Evolutionary conservation across 2,888 invertebrate species (phyloP), one percentile per base, ranked within the genome.

Genomic region (Invenusta paracnida): DNA sequence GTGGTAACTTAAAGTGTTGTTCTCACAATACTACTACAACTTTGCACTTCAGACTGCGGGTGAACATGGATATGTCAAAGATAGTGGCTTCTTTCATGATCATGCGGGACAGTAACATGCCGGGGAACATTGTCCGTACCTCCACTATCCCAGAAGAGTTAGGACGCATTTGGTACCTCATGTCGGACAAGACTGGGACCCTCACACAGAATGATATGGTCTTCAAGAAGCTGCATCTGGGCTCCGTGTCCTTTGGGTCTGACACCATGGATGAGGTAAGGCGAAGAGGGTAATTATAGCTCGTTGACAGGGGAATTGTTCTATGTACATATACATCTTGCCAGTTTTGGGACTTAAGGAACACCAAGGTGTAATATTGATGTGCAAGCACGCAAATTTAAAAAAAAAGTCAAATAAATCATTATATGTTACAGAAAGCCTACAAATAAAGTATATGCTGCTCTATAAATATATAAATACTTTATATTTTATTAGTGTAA

Each of bases 161-260:
- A 85, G 99, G 99, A 0, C 93, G 99, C 86, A 96, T 99, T 88
- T 96, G 96, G 29, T 99, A 98, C 92, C 93, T 99, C n/a, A 92
- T 99, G 1, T 96, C 96, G 0, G 99, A 99, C 91, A 99, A 99
- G 93, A 99, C 99, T 0, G 99, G 99, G 23, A 99, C 99, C 0
- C 93, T 99, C 29, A 99, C 99, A 0, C 97, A 98, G 92, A 99
- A 99, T 91, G 97, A 97, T 90, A 99, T 99, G 99, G 95, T 97
- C 0, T 96, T 98, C 90, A 97, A 97, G 91, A 95, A 96, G 90
- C 93, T 99, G 30, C 98, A 98, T 91, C 92, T 99, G 67, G 98
- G 97, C 13, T 96, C 96, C 73, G 96, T 96, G 0, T 94, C 96
- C 25, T 98, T 96, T 91, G 95, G 95, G 86, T 93, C 94, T 84